Base-by-base conservation (phyloP, 2,113 vertebrate genomes). In the Motacilla alba region DNA sequence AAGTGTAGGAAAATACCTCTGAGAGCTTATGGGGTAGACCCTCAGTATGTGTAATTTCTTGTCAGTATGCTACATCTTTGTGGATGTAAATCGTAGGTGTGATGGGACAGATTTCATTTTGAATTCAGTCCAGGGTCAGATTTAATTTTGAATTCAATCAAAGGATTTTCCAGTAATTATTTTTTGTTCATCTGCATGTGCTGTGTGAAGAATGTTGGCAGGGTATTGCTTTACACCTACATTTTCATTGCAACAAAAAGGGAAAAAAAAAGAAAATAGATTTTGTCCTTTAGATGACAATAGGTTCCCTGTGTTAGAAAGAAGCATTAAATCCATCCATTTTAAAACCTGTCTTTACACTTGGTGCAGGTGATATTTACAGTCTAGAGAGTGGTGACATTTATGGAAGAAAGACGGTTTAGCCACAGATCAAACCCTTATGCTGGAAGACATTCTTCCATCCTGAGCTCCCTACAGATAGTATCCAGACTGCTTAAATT, bases 351-450 rank as follows among this genome's bases (percentile, higher is more conserved):
- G 9, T 27, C 26, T 41, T 83, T 93, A 83, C 43, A 68, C 30
- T 14, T 94, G 90, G 72, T 93, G 24, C 35, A 55, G 74, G 52
- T 94, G 88, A 62, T 95, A 97, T 97, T 98, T 97, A 92, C 90
- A 91, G 83, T 96, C 78, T 87, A 93, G 96, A 96, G 82, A 97
- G 67, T 23, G 39, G 50, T 97, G 95, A 94, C 80, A 97, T 97
- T 97, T 97, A 87, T 82, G 77, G 66, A 73, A 94, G 93, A 97
- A 97, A 93, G 80, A 64, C 8, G 1, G 41, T 79, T 94, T 94
- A 91, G 70, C 30, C 15, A 50, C 44, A 47, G 46, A 90, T 88
- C 69, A 93, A 60, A 74, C 87, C 37, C 52, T 75, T 92, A 47
- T 55, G 20, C 22, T 84, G 84, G 55, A 86, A 82, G 93, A 91